These are phyloP conservation scores for Coboldia fuscipes DNA, from an alignment of 1,140 invertebrate species.

Conservation along the genomic window DNA sequence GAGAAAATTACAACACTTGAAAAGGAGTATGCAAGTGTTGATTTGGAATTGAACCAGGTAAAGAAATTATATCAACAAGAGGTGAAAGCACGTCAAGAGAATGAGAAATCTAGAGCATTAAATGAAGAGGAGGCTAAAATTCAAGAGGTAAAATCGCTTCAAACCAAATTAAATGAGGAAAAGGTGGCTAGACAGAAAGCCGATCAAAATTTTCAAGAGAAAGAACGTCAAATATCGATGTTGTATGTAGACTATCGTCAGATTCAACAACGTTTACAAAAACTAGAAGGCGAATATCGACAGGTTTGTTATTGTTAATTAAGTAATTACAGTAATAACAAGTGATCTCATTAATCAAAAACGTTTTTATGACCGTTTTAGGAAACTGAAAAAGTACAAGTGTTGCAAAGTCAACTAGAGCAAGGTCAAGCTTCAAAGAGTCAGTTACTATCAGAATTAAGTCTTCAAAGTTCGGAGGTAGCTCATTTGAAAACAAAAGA, in stretches of 20 bases:
- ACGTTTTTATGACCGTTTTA: constrained; percentile 18
- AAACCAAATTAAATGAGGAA: constrained; percentile 79
- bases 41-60: constrained; percentile 69
- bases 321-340: neutral
- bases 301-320: constrained; percentile 20
- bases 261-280: constrained; percentile 72
- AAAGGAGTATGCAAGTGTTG: constrained; percentile 70
- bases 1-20: constrained; percentile 67
- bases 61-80: constrained; percentile 78
- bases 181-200: constrained; percentile 62
- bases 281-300: constrained; percentile 70
- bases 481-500: constrained; percentile 51
- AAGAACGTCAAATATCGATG: constrained; percentile 86
- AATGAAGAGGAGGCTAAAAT: constrained; percentile 77
- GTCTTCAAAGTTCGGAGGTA: constrained; percentile 43
- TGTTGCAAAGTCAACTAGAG: constrained; percentile 62
- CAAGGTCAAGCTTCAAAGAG: constrained; percentile 60
- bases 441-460: constrained; percentile 48
- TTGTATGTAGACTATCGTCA: constrained; percentile 81
- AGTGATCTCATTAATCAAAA: neutral
- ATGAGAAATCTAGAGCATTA: constrained; percentile 58
- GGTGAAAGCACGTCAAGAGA: constrained; percentile 70
- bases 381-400: constrained; percentile 68
- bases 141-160: constrained; percentile 76
- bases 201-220: constrained; percentile 67